These are phyloP conservation scores for Bhutanitis thaidina DNA, from an alignment of 2,888 invertebrate genomes.

Conservation along the genomic window DNA sequence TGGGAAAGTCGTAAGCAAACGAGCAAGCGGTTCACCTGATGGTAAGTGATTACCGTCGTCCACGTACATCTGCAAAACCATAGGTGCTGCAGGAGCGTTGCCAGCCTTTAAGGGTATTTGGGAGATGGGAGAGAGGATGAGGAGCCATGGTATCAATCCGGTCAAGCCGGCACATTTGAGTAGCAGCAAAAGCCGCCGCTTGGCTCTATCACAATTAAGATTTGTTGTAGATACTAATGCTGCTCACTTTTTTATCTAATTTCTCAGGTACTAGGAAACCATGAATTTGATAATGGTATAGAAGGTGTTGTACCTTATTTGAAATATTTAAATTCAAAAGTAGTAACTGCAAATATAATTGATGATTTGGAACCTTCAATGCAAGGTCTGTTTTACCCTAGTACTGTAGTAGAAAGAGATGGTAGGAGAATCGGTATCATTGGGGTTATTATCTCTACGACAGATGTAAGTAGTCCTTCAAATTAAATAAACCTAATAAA, in stretches of 20 bases:
- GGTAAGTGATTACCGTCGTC: too few species aligned
- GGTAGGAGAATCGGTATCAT: conserved; percentile 88
- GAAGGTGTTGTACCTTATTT: conserved; percentile 87
- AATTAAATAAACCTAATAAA: conserved; percentile 85
- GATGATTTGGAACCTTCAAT: conserved; percentile 83
- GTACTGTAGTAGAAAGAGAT: conserved; percentile 81
- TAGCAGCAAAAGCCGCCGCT: too few species aligned
- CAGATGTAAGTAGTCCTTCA: conserved; percentile 61
- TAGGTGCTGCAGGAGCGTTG: too few species aligned
- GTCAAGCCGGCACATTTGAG: too few species aligned
- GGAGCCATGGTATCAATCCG: too few species aligned
- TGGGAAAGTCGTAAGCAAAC: too few species aligned
- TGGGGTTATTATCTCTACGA: conserved; percentile 81
- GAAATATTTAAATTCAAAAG: conserved; percentile 79
- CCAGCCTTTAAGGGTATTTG: too few species aligned
- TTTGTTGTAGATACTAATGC: conserved; percentile 87
- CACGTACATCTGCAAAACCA: too few species aligned
- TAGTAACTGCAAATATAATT: conserved; percentile 89
- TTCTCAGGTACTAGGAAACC: conserved; percentile 88
- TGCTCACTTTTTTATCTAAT: conserved; percentile 49
- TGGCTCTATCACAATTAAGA: conserved; percentile 85
- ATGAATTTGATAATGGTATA: conserved; percentile 91
- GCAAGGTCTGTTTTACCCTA: conserved; percentile 82
- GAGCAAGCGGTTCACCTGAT: too few species aligned
- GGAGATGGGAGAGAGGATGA: too few species aligned